Evolutionary conservation across 2,113 vertebrate species (phyloP), one percentile per base, ranked within the genome.

Genomic region (Elephantulus edwardii): DNA sequence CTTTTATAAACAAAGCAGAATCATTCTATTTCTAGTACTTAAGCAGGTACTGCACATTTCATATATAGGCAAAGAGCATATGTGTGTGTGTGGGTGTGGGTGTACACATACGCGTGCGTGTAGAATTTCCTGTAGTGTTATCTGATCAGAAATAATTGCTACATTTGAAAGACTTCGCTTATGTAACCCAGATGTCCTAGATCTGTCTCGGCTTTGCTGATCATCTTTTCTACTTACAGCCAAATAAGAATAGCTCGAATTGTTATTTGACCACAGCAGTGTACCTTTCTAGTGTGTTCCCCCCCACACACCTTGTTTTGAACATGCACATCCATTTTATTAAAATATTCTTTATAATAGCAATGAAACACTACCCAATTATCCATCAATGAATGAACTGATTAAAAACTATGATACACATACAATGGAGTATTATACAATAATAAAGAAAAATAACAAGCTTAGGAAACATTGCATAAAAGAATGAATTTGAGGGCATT

Each of bases 181-280:
- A 93, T 56, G 5, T 93, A 96, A 95, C 68, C 79, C 19, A 52
- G 48, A 78, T 86, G 94, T 40, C 95, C 96, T 74, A 93, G 92
- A 93, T 96, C 88, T 70, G 58, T 88, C 38, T 2, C 74, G 72
- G 62, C 83, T 80, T 81, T 66, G 80, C 70, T 40, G 90, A 80
- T 93, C 86, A 74, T 89, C 83, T 95, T 90, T 93, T 82, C n/a
- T 22, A 91, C 71, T 92, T 64, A 93, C 91, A 30, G 22, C 35
- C 76, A 77, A 90, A 58, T 50, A 56, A 88, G 48, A 92, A 91
- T 38, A 74, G 26, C 79, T 58, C 20, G 86, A 82, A 35, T 62
- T 20, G 22, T 88, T 64, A 4, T 22, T 60, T 79, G 50, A 48
- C 68, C 50, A 71, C 33, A 85, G 56, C 64, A 11, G 46, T 83